A percentile compares a stretch with the other conserved stretches of the same genome.
Conservation (phyloP, 2,113 vertebrate genomes). For the Condylura cristata region DNA sequence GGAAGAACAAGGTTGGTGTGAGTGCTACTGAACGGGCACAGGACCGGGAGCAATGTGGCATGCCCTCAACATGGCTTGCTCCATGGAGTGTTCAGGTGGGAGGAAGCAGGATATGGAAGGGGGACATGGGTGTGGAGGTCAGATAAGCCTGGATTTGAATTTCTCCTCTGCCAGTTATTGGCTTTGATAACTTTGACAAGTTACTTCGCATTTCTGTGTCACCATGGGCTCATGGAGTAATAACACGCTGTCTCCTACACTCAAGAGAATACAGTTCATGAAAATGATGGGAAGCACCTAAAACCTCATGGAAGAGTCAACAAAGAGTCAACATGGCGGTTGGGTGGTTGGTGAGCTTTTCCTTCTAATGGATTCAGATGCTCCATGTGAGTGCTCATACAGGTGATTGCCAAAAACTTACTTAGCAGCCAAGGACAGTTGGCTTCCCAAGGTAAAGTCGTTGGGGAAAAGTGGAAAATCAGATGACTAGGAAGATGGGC, state of each 20-base stretch:
- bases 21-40: neutral
- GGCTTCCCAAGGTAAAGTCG: neutral
- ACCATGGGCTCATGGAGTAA: neutral
- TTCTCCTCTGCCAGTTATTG: neutral
- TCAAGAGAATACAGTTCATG: neutral
- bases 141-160: neutral
- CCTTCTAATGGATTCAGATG: accelerated
- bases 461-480: accelerated
- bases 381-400: accelerated
- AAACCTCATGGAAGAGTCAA: neutral
- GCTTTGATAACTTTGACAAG: neutral
- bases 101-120: neutral
- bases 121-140: accelerated
- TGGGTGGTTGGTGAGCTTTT: neutral
- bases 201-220: neutral
- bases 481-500: neutral
- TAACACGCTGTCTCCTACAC: neutral
- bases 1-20: neutral
- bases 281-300: no score
- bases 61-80: neutral
- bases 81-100: neutral
- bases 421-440: neutral
- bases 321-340: neutral
- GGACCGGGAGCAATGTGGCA: no score
- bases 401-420: neutral